Evolutionary conservation across 2,888 invertebrate genomes (phyloP).

Genomic region (Xestia sexstrigata): DNA sequence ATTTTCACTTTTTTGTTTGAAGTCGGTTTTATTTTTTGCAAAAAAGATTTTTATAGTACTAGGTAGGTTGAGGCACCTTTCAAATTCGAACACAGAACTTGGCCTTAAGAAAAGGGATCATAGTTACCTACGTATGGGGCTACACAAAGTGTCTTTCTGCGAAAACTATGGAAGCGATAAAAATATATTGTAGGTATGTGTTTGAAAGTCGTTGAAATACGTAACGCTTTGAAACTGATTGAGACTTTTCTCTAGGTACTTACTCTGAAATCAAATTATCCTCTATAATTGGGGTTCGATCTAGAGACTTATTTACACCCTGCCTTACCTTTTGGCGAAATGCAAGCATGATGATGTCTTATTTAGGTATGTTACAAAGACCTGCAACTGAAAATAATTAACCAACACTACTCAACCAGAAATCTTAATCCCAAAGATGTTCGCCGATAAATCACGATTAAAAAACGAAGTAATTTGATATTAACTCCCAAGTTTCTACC

Average conservation of each 20-base stretch:
- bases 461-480: constrained; percentile 21
- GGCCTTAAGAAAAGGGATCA: not conserved
- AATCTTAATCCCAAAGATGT: constrained; percentile 26
- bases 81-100: not conserved
- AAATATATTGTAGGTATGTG: not conserved
- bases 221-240: not conserved
- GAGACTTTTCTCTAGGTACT: not conserved
- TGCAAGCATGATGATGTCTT: not conserved
- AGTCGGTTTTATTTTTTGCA: no score
- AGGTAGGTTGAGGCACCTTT: not conserved
- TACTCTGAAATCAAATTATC: not conserved
- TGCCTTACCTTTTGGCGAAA: not conserved
- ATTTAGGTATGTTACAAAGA: not conserved
- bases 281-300: no score
- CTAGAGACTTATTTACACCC: no score
- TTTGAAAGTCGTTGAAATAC: not conserved
- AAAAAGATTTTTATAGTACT: no score
- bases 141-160: not conserved
- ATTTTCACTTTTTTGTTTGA: no score
- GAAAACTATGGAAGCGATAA: not conserved
- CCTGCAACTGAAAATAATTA: not conserved
- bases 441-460: constrained; percentile 41
- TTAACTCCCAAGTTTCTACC: constrained; percentile 35
- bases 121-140: not conserved
- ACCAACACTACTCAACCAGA: constrained; percentile 6